These are phyloP conservation scores for Epinephelus moara DNA, from an alignment of 2,113 vertebrate genomes.

Conservation along the genomic window DNA sequence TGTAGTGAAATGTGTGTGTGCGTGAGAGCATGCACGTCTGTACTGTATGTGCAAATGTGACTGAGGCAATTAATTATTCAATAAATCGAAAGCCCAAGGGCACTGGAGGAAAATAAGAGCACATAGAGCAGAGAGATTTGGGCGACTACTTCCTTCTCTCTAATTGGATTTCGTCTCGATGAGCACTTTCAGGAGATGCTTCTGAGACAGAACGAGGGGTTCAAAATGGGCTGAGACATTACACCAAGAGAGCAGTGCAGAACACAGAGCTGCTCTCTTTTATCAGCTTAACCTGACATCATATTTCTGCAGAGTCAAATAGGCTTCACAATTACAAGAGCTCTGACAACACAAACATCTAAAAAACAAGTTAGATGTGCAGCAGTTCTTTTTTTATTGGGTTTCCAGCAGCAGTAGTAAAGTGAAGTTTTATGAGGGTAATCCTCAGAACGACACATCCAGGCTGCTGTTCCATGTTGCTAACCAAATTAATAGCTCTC, in stretches of 20 bases:
- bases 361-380: neutral
- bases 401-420: neutral
- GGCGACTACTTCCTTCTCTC: conserved; percentile 22
- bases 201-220: conserved; percentile 30
- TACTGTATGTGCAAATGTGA: conserved; percentile 53
- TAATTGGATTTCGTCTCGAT: conserved; percentile 53
- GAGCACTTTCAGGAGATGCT: conserved; percentile 24
- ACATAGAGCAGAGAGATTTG: conserved; percentile 25
- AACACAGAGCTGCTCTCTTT: neutral
- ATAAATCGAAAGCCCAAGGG: conserved; percentile 58
- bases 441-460: neutral
- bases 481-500: neutral
- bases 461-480: neutral
- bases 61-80: conserved; percentile 69
- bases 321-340: neutral
- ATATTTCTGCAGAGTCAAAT: neutral
- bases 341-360: neutral
- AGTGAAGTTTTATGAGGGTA: neutral
- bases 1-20: neutral
- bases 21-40: neutral
- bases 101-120: conserved; percentile 52
- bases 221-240: conserved; percentile 19
- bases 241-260: neutral
- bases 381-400: neutral
- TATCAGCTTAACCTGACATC: neutral